Evolutionary conservation across 2,113 vertebrate genomes (phyloP).

Genomic region (Melanostigma gelatinosum): DNA sequence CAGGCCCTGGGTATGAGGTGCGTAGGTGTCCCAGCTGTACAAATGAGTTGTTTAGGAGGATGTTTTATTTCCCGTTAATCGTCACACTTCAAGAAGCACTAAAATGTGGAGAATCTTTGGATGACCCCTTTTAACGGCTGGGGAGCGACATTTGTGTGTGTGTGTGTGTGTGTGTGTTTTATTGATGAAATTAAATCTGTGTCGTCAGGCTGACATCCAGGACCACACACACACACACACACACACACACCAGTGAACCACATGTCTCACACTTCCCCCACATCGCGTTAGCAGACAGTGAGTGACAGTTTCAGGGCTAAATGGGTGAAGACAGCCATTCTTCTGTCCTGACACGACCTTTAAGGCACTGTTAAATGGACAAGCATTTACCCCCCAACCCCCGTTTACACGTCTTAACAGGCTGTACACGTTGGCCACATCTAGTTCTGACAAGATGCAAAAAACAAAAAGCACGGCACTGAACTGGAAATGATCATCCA

Average conservation of each 20-base stretch:
- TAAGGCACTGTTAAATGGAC: slow-evolving; percentile 22
- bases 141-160: background rate
- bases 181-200: no score
- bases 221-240: background rate
- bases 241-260: background rate
- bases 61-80: slow-evolving; percentile 17
- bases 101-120: background rate
- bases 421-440: slow-evolving; percentile 11
- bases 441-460: background rate
- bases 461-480: slow-evolving; percentile 18
- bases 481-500: slow-evolving; percentile 5
- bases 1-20: slow-evolving; percentile 9
- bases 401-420: slow-evolving; percentile 59
- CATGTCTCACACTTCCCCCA: background rate
- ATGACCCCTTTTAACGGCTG: background rate
- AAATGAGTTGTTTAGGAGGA: background rate
- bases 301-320: slow-evolving; percentile 29
- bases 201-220: no score
- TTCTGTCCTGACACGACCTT: slow-evolving; percentile 25
- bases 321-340: slow-evolving; percentile 24
- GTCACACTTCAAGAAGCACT: slow-evolving; percentile 1
- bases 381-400: slow-evolving; percentile 4
- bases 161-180: background rate
- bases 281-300: slow-evolving; percentile 3
- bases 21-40: background rate